Conservation (phyloP, 2,888 invertebrate genomes). For the Lottia gigantea region DNA sequence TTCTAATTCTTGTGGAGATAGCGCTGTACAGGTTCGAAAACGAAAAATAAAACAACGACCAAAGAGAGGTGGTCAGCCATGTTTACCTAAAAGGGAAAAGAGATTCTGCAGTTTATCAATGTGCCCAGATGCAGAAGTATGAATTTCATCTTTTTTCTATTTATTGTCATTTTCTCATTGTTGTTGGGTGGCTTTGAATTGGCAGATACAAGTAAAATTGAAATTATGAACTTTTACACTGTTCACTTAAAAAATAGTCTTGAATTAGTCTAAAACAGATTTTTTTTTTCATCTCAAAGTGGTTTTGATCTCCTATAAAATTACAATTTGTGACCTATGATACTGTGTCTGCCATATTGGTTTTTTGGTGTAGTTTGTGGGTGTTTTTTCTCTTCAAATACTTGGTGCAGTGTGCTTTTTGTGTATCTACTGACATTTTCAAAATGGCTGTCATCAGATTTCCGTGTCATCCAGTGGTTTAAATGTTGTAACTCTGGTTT, state of each 20-base stretch:
- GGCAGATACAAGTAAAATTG: background rate
- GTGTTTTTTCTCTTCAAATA: no score
- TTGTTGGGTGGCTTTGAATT: background rate
- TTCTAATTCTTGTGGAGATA: slow-evolving; percentile 69
- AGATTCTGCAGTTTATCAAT: slow-evolving; percentile 61
- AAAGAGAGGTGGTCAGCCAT: slow-evolving; percentile 51
- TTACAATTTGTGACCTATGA: no score
- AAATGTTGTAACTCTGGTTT: no score
- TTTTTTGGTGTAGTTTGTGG: no score
- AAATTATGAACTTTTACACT: background rate
- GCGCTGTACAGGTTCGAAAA: slow-evolving; percentile 55
- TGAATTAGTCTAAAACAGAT: no score
- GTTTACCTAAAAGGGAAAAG: slow-evolving; percentile 54
- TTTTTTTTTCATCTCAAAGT: no score
- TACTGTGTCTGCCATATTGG: no score
- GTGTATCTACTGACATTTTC: no score
- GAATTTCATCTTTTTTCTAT: slow-evolving; percentile 19
- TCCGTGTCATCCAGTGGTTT: no score
- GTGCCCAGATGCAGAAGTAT: slow-evolving; percentile 53
- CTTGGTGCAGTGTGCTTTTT: no score
- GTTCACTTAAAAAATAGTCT: no score
- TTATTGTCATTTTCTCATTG: background rate
- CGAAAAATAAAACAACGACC: slow-evolving; percentile 48
- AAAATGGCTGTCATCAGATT: no score
- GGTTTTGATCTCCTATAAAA: background rate